A percentile compares a stretch with the other conserved stretches of the same genome.
Evolutionary conservation across 2,888 invertebrate genomes (phyloP).

Genomic region (Hydraecia micacea): DNA sequence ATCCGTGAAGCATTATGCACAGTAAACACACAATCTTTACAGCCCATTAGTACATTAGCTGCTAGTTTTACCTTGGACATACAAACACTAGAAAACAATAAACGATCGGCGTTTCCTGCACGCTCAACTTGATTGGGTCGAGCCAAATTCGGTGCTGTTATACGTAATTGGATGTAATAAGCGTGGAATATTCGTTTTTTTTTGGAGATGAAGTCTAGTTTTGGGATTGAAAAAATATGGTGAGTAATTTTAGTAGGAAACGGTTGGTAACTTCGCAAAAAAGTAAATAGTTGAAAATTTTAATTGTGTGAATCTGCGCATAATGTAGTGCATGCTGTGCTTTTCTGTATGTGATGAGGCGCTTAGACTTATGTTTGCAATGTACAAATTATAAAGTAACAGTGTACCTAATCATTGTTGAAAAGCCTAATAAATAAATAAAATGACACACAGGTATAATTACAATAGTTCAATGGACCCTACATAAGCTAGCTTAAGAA

Average conservation of each 20-base stretch:
- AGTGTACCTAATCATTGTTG: too few relatives aligned
- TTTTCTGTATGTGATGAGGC: too few relatives aligned
- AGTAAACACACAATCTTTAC: constrained; percentile 48
- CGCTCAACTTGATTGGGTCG: constrained; percentile 53
- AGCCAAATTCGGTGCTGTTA: constrained; percentile 35
- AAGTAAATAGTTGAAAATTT: neutral
- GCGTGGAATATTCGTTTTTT: constrained; percentile 43
- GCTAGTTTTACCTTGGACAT: constrained; percentile 66
- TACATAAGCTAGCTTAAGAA: neutral
- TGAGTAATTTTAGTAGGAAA: constrained; percentile 23
- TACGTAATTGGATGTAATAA: constrained; percentile 44
- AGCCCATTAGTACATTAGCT: constrained; percentile 52
- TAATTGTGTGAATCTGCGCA: too few relatives aligned
- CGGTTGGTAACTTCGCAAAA: neutral
- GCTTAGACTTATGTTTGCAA: too few relatives aligned
- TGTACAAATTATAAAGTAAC: too few relatives aligned
- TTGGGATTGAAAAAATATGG: neutral
- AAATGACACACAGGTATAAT: neutral
- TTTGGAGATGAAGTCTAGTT: constrained; percentile 16
- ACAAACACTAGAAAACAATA: constrained; percentile 71
- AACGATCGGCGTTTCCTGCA: constrained; percentile 67
- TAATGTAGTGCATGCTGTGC: too few relatives aligned
- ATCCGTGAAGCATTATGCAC: constrained; percentile 41
- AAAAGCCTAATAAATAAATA: too few relatives aligned
- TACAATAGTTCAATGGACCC: neutral